These are phyloP conservation scores for Watsonalla binaria DNA, from an alignment of 2,888 invertebrate species.

Conservation along the genomic window DNA sequence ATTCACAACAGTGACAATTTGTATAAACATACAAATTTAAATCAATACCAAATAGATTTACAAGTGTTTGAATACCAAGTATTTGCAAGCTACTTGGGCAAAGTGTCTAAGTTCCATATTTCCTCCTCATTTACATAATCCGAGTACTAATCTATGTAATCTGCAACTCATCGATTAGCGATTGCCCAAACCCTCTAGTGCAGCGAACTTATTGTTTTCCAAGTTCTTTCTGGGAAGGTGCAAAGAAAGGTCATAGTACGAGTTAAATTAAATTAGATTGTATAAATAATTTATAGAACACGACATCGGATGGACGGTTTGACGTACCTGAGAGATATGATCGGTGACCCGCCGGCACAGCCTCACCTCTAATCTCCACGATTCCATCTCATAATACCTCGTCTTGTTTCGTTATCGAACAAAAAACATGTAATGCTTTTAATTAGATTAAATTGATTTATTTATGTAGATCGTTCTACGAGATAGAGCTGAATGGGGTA, in stretches of 20 bases:
- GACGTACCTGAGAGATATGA: constrained; percentile 69
- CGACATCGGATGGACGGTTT: constrained; percentile 71
- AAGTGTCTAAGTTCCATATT: too few species aligned
- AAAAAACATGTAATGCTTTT: constrained; percentile 78
- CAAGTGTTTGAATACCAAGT: too few species aligned
- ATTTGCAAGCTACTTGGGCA: too few species aligned
- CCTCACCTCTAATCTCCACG: constrained; percentile 68
- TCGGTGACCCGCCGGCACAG: constrained; percentile 70
- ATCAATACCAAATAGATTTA: too few species aligned
- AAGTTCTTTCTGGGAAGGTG: constrained; percentile 39
- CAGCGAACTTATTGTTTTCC: constrained; percentile 36
- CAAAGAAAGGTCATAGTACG: constrained; percentile 68
- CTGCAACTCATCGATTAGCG: not conserved
- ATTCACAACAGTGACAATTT: too few species aligned
- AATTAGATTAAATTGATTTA: constrained; percentile 79
- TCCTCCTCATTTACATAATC: too few species aligned
- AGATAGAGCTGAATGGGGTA: constrained; percentile 56
- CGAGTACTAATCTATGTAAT: too few species aligned
- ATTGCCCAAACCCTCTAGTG: not conserved
- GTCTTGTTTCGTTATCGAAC: constrained; percentile 71
- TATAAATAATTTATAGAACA: constrained; percentile 72
- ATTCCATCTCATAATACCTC: constrained; percentile 72
- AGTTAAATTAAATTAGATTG: constrained; percentile 74
- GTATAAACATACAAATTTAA: too few species aligned
- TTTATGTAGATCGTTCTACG: constrained; percentile 58